Percentiles rank a stretch among this genome's conserved stretches.
Conservation (phyloP, 2,888 invertebrate species). For the Stenichneumon culpator region DNA sequence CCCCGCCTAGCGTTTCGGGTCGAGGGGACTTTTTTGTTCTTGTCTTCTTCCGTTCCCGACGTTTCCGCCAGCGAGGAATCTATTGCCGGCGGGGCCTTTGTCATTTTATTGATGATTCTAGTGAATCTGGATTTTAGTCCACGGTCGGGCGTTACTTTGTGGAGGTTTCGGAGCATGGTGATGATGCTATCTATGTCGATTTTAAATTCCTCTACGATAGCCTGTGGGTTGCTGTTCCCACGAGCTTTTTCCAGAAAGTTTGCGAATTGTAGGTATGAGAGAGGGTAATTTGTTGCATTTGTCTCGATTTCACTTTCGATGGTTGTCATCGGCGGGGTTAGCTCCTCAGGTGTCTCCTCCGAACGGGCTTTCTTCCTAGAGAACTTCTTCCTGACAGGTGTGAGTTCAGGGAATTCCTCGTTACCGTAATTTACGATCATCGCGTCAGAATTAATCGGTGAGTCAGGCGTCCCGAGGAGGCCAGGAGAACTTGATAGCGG, state of each 20-base stretch:
- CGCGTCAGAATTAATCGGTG: neutral
- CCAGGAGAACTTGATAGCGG: neutral
- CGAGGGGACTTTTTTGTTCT: constrained; percentile 9
- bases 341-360: neutral
- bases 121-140: constrained; percentile 1
- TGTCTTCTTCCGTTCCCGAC: constrained; percentile 8
- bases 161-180: neutral
- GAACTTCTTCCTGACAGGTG: neutral
- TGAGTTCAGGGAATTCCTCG: neutral
- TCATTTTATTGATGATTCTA: constrained; percentile 23
- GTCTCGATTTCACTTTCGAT: neutral
- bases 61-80: neutral
- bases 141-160: constrained; percentile 2
- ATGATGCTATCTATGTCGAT: neutral
- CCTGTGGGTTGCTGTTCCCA: neutral
- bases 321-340: neutral
- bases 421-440: neutral
- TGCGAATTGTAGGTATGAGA: constrained; percentile 15
- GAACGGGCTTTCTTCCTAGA: neutral
- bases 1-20: neutral
- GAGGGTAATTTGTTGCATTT: constrained; percentile 2
- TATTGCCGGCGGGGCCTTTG: neutral
- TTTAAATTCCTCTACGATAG: neutral
- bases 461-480: neutral
- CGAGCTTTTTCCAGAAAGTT: constrained; percentile 35